phyloP scores from a whole-genome alignment of 2,797 vertebrate genomes.

The Buphagus erythrorhynchus region DNA sequence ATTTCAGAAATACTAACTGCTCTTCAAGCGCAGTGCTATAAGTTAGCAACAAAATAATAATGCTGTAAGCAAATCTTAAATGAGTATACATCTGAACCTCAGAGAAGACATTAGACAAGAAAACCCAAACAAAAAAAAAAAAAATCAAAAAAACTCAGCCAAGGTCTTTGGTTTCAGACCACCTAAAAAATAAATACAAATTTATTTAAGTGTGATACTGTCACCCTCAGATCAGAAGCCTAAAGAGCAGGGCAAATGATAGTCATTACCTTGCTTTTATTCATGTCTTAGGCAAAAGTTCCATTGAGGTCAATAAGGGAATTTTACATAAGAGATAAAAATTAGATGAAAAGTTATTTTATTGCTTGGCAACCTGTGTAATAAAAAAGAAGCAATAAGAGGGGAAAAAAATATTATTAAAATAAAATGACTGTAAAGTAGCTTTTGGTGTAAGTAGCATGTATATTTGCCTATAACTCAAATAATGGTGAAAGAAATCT shows the following conservation, averaged over 20 bases:
- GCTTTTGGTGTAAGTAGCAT: neutral
- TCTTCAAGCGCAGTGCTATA: neutral
- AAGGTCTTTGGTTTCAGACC: neutral
- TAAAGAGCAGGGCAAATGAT: neutral
- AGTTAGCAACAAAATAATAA: neutral
- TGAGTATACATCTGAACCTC: neutral
- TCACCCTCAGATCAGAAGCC: neutral
- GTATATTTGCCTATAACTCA: neutral
- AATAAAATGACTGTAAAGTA: neutral
- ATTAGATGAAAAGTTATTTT: slow-evolving; percentile 18
- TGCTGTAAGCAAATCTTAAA: neutral
- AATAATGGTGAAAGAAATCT: slow-evolving; percentile 21
- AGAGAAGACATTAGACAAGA: neutral
- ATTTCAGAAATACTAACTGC: neutral
- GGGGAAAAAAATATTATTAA: slow-evolving; percentile 13
- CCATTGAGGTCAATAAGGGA: neutral
- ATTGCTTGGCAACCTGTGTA: slow-evolving; percentile 3
- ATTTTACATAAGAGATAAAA: slow-evolving; percentile 47
- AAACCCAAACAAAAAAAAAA: rapidly evolving
- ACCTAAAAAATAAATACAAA: neutral
- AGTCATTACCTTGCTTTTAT: neutral
- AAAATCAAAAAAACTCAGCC: neutral
- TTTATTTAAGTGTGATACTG: neutral
- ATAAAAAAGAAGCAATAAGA: slow-evolving; percentile 12
- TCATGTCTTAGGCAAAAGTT: neutral